Evolutionary conservation across 2,888 invertebrate species (phyloP).

Genomic region (Himalopsyche tibetana): DNA sequence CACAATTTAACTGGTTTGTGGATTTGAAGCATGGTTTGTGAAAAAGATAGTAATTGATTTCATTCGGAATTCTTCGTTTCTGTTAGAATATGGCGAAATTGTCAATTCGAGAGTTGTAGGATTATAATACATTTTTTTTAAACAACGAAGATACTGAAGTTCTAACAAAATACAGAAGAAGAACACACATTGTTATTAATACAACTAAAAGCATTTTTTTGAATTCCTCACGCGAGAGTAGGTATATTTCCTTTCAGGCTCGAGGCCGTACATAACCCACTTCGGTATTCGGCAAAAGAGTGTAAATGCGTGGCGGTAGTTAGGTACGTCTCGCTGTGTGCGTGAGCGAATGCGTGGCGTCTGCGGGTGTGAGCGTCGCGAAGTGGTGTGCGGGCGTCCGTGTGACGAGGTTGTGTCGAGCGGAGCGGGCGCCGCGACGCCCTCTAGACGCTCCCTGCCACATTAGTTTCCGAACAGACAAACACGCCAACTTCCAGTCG

Average conservation of each 20-base stretch:
- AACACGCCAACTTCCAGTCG: conserved; percentile 44
- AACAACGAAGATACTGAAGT: neutral
- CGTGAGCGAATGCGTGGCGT: neutral
- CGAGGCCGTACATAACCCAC: conserved; percentile 54
- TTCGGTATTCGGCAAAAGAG: conserved; percentile 53
- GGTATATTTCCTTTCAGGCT: conserved; percentile 34
- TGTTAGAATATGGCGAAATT: too few relatives aligned
- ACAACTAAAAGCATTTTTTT: conserved; percentile 30
- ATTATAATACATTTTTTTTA: too few relatives aligned
- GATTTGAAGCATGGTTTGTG: too few relatives aligned
- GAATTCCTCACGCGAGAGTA: conserved; percentile 7
- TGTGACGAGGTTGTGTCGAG: conserved; percentile 47
- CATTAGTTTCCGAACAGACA: conserved; percentile 50
- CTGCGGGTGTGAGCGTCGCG: conserved; percentile 29
- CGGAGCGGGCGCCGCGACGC: conserved; percentile 60
- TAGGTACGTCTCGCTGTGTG: conserved; percentile 9
- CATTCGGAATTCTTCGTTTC: too few relatives aligned
- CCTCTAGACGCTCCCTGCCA: conserved; percentile 60
- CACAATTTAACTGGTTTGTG: too few relatives aligned
- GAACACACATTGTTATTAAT: neutral
- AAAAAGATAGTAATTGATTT: too few relatives aligned
- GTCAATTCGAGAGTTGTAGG: too few relatives aligned
- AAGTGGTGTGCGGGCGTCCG: conserved; percentile 19
- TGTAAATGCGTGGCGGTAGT: conserved; percentile 41
- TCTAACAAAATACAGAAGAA: neutral